phyloP scores from a whole-genome alignment of 2,113 vertebrate species.

The Haliaeetus leucogaster region DNA sequence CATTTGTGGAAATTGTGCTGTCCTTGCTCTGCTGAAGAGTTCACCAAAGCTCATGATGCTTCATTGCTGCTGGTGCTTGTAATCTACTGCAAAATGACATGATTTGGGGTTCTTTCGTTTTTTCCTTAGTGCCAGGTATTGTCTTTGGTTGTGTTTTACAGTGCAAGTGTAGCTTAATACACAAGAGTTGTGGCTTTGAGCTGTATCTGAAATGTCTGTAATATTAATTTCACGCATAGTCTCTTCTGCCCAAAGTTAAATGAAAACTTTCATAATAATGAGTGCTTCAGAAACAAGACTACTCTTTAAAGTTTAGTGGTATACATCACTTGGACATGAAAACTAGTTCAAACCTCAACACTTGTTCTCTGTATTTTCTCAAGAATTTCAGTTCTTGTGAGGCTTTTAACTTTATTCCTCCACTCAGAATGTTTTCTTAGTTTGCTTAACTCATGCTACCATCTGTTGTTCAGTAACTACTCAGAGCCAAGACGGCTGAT shows the following conservation, averaged over 20 bases:
- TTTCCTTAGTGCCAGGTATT: neutral
- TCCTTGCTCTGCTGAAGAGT: neutral
- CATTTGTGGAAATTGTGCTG: neutral
- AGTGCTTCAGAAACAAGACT: neutral
- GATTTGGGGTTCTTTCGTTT: neutral
- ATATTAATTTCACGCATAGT: neutral
- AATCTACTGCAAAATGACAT: neutral
- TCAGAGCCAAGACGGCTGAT: slow-evolving; percentile 41
- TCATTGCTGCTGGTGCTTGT: neutral
- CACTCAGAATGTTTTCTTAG: slow-evolving; percentile 24
- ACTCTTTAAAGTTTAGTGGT: neutral
- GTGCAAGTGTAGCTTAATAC: neutral
- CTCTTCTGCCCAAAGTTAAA: neutral
- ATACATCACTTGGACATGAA: neutral
- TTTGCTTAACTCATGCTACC: slow-evolving; percentile 51
- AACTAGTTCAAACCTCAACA: neutral
- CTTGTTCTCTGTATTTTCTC: neutral
- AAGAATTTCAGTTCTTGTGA: neutral
- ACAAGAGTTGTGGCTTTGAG: neutral
- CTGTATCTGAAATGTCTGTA: neutral
- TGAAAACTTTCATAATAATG: neutral
- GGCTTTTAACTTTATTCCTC: slow-evolving; percentile 20
- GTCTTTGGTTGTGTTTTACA: neutral
- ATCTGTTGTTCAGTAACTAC: slow-evolving; percentile 56
- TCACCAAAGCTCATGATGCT: accelerated